Evolutionary conservation across 1,140 invertebrate genomes (phyloP), one percentile per base, ranked within the genome.

Genomic region (Trachymyrmex cornetzi): DNA sequence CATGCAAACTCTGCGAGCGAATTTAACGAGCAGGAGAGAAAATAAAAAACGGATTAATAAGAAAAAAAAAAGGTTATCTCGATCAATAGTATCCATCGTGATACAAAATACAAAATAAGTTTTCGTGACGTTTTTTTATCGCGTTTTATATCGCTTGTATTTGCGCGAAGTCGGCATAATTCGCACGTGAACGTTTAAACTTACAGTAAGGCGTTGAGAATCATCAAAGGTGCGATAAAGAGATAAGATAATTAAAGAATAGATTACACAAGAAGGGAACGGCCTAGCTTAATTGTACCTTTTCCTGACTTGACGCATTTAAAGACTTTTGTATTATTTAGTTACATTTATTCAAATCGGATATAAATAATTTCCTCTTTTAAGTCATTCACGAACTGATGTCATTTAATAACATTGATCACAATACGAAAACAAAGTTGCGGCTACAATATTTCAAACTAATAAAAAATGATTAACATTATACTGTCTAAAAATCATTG

Each of bases 241-340:
- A 84, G 80, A 84, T 84, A 84, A 84, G 80, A 84, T 84, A 84
- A 74, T 84, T 84, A 84, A 84, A 84, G 55, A 84, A 61, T 27
- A 74, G 57, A 84, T 75, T 82, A 74, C 38, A 72, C 12, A 75
- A 48, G 55, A 71, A 63, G 27, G 30, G 27, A 81, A 4, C n/a
- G 9, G 19, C 2, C 30, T 48, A 48, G 27, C 0, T 3, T 74
- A 84, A 84, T 84, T 38, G 27, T 34, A 75, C 16, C 12, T 82
- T 1, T n/a, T 48, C 7, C 14, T 22, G 27, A 34, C 9, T 38
- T 22, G 22, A 71, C 22, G 30, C 30, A 16, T 74, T 34, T 34
- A 48, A 84, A 61, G 11, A 16, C 12, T 48, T 24, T 72, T 24
- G 38, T 30, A 27, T 79, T 44, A 72, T 74, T 50, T 12, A 22